Evolutionary conservation across 2,797 vertebrate genomes (phyloP).

Genomic region (Ispidina lecontei): DNA sequence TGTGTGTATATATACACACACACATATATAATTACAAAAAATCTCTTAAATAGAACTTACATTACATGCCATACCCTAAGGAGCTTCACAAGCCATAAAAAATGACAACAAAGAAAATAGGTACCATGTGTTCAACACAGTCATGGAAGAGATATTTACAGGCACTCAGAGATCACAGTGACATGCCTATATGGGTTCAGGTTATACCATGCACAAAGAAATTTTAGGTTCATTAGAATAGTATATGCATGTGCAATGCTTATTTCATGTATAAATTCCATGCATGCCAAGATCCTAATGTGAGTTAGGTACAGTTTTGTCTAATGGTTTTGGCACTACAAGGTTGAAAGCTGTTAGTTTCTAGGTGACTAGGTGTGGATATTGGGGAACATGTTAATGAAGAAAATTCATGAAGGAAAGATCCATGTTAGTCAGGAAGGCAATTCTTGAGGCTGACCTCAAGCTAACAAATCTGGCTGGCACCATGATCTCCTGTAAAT

Average conservation of each 20-base stretch:
- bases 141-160: conserved; percentile 10
- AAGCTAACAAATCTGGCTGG: not conserved
- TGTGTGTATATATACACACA: not conserved
- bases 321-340: not conserved
- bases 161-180: not conserved
- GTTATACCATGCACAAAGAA: not conserved
- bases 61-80: conserved; percentile 31
- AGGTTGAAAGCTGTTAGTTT: not conserved
- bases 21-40: not conserved
- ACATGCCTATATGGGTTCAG: conserved; percentile 17
- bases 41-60: conserved; percentile 44
- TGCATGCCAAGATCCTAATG: not conserved
- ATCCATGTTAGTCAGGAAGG: not conserved
- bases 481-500: not conserved
- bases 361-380: not conserved
- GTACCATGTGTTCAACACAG: conserved; percentile 26
- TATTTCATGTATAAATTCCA: not conserved
- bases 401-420: not conserved
- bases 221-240: not conserved
- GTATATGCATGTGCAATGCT: not conserved
- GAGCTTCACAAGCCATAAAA: conserved; percentile 45
- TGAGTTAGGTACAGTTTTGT: not conserved
- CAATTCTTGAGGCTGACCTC: not conserved
- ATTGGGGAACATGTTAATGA: not conserved
- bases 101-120: conserved; percentile 51